phyloP scores from a whole-genome alignment of 2,797 vertebrate genomes.

The Oreochromis mossambicus region DNA sequence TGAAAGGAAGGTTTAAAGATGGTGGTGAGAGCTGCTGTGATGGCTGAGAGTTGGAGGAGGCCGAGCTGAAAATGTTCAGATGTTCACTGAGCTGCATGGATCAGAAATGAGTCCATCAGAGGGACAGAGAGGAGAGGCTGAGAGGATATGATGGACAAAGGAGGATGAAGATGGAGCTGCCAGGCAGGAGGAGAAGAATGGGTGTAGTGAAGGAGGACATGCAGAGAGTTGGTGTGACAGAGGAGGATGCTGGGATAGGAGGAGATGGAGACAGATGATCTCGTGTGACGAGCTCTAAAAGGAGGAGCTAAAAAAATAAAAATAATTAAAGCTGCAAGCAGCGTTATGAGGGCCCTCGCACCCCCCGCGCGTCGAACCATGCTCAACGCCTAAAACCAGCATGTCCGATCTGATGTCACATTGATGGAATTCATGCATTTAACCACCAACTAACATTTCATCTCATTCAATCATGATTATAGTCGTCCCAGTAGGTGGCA shows the following conservation, averaged over 20 bases:
- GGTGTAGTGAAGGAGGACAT: neutral
- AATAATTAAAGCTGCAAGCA: neutral
- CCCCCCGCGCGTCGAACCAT: rapidly evolving
- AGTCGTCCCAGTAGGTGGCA: no score
- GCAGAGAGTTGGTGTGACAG: neutral
- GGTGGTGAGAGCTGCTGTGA: neutral
- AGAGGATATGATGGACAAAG: neutral
- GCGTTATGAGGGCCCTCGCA: no score
- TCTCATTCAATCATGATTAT: no score
- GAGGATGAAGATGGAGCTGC: neutral
- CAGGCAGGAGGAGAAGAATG: neutral
- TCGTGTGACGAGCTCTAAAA: neutral
- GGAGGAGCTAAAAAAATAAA: neutral
- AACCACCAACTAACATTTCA: no score
- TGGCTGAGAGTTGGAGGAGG: rapidly evolving
- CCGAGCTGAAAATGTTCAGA: neutral
- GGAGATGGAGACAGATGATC: rapidly evolving
- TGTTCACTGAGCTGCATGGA: neutral
- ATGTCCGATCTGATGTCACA: no score
- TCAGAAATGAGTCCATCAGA: neutral
- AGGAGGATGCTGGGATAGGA: neutral
- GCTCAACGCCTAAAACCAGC: no score
- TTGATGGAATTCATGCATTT: no score
- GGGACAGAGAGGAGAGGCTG: neutral
- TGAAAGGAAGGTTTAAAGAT: neutral